Evolutionary conservation across 2,113 vertebrate genomes (phyloP).

Genomic region (cattle (Bos taurus)): DNA sequence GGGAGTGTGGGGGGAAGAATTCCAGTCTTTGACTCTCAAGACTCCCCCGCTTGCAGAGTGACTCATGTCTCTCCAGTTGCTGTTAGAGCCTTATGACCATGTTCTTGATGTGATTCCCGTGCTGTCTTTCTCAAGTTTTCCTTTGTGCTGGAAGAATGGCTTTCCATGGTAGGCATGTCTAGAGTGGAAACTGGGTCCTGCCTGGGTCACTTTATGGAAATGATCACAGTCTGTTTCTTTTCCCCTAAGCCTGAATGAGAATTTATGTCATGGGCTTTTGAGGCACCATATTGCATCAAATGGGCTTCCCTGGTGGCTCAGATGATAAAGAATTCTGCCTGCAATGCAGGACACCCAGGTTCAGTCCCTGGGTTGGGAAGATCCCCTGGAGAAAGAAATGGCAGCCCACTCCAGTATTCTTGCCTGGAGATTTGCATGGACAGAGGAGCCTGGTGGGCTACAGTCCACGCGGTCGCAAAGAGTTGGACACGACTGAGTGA

Average conservation of each 20-base stretch:
- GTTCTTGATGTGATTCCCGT: neutral
- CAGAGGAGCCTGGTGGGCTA: neutral
- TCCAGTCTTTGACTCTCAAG: neutral
- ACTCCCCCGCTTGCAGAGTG: neutral
- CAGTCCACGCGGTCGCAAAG: neutral
- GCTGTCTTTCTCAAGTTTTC: neutral
- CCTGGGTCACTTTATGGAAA: neutral
- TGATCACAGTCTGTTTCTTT: too few species aligned
- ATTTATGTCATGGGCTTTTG: neutral
- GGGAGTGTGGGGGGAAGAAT: accelerated
- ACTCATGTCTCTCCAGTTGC: neutral
- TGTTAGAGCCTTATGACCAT: neutral
- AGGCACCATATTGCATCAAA: neutral
- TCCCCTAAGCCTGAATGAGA: neutral
- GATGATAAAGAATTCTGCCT: neutral
- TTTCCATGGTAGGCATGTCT: accelerated
- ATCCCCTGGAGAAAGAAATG: neutral
- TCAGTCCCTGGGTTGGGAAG: neutral
- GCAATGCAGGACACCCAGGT: neutral
- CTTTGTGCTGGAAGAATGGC: neutral
- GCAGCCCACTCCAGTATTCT: neutral
- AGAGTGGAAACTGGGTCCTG: neutral
- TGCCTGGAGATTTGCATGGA: neutral
- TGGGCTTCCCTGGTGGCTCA: neutral
- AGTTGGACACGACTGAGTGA: accelerated